phyloP scores from a whole-genome alignment of 2,113 vertebrate genomes.

The Regulus satrapa region DNA sequence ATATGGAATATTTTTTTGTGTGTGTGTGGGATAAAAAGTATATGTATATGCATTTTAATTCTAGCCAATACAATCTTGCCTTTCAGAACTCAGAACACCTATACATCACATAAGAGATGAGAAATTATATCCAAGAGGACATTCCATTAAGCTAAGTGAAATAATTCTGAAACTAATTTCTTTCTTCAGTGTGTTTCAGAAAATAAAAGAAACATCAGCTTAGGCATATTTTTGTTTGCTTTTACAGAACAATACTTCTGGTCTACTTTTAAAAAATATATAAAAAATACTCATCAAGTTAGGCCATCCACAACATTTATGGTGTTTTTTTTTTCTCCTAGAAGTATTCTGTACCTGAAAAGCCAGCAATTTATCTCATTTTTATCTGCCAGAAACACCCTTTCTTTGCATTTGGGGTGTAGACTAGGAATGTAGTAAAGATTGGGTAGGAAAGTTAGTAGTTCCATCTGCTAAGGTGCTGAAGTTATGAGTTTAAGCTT shows the following conservation, averaged over 20 bases:
- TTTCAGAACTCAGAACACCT: background rate
- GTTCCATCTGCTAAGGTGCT: background rate
- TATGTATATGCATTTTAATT: background rate
- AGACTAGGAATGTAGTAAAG: background rate
- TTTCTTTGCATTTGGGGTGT: background rate
- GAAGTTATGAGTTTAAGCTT: background rate
- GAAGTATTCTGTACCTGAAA: background rate
- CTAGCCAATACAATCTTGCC: background rate
- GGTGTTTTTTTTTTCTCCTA: background rate
- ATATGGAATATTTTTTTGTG: too few relatives aligned
- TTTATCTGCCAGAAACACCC: background rate
- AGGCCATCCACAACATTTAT: background rate
- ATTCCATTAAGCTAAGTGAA: background rate
- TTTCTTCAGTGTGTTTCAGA: background rate
- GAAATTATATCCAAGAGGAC: background rate
- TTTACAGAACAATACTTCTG: background rate
- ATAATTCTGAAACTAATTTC: background rate
- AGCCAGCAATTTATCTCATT: background rate
- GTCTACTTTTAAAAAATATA: background rate
- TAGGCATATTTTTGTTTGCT: background rate
- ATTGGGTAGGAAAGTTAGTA: background rate
- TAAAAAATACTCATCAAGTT: background rate
- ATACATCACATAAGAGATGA: background rate
- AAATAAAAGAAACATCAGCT: background rate
- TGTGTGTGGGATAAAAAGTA: accelerated